These are phyloP conservation scores for Mystacornis crossleyi DNA, from an alignment of 2,113 vertebrate genomes.

Conservation along the genomic window DNA sequence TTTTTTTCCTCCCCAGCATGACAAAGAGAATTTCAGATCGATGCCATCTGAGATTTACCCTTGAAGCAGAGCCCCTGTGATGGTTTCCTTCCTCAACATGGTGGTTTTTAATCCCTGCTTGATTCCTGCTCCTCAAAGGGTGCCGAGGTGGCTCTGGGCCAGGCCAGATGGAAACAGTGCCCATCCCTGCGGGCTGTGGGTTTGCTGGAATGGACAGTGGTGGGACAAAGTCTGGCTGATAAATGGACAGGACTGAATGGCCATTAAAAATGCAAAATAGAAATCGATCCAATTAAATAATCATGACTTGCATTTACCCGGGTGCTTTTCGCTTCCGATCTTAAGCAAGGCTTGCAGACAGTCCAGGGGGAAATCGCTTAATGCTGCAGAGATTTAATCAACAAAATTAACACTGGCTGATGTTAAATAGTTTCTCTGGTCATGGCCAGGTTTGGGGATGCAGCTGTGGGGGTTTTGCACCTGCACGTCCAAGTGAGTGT, in stretches of 20 bases:
- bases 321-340: not conserved
- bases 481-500: not conserved
- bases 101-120: not conserved
- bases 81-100: not conserved
- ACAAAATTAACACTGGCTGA: not conserved
- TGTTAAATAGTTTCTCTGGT: not conserved
- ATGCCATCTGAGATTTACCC: not conserved
- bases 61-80: not conserved
- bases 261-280: conserved; percentile 6
- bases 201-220: not conserved
- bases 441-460: not conserved
- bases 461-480: not conserved
- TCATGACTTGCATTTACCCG: not conserved
- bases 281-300: conserved; percentile 3
- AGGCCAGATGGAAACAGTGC: not conserved
- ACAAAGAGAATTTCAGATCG: not conserved
- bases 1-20: not conserved
- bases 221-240: not conserved
- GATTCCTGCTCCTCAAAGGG: not conserved
- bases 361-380: not conserved
- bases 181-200: not conserved
- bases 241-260: not conserved
- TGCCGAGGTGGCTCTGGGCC: not conserved
- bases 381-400: not conserved
- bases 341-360: not conserved